Conservation (phyloP, 2,113 vertebrate genomes). For the Chaenocephalus aceratus region DNA sequence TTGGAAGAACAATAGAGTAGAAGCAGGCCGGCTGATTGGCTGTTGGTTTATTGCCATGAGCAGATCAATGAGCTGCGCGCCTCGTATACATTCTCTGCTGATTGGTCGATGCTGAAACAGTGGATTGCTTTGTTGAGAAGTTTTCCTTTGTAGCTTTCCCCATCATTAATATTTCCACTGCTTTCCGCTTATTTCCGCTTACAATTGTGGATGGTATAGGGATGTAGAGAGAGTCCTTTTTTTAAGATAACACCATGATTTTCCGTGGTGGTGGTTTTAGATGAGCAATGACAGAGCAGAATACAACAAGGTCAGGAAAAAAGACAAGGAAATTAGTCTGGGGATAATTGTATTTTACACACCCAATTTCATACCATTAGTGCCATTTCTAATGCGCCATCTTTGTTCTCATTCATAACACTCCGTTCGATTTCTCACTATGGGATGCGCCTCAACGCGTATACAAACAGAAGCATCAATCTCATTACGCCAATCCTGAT, state of each 20-base stretch:
- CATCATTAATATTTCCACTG: constrained; percentile 53
- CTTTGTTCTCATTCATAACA: too few relatives aligned
- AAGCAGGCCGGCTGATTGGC: background rate
- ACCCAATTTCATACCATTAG: background rate
- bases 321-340: background rate
- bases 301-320: background rate
- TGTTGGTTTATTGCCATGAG: constrained; percentile 24
- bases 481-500: too few relatives aligned
- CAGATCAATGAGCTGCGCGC: constrained; percentile 21
- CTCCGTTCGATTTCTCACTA: too few relatives aligned
- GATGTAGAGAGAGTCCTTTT: constrained; percentile 23
- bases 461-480: too few relatives aligned
- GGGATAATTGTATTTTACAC: constrained; percentile 4
- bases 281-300: background rate
- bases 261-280: background rate
- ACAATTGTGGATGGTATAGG: constrained; percentile 11
- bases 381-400: too few relatives aligned
- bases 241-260: constrained; percentile 5
- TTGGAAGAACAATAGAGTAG: background rate
- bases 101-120: constrained; percentile 16
- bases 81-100: background rate
- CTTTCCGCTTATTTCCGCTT: constrained; percentile 32
- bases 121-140: constrained; percentile 11
- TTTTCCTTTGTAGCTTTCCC: constrained; percentile 19
- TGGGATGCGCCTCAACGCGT: too few relatives aligned